Evolutionary conservation across 2,797 vertebrate species (phyloP), one percentile per base, ranked within the genome.

Genomic region (Xiphorhynchus erythropygius): DNA sequence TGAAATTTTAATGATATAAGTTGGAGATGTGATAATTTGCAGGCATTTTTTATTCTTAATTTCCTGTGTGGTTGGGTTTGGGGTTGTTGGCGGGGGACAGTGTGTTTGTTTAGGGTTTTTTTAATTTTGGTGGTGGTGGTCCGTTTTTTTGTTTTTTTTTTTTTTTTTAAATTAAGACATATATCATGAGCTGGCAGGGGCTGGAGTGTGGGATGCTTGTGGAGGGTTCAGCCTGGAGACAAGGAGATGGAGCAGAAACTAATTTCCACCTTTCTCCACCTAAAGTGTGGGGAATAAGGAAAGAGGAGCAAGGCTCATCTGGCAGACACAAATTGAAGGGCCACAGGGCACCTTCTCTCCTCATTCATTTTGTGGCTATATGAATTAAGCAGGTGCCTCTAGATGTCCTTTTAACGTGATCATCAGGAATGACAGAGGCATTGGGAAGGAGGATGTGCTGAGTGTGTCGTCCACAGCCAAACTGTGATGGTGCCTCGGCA

Each of bases 111-210:
- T 13, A 47, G 15, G 2, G 32, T 53, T 47, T 39, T 23, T 53
- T 18, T 18, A 11, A 32, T 65, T 41, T 71, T 33, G 8, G 7
- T 46, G 30, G 42, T 50, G 10, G 10, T 33, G 8, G 32, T 3
- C 25, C 9, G 3, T 1, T 2, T 44, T 27, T 69, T n/a, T 12
- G 37, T 12, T 41, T 73, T 57, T 22, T 1, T 2, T 44, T 27
- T 69, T n/a, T 12, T 42, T 12, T 41, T 73, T 57, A 2, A 18
- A 35, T 39, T 71, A 53, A 80, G 83, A 74, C 3, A 3, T 0
- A 0, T 18, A 30, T 32, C 6, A 44, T 52, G 35, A 56, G 35
- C 35, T 78, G 64, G 8, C 5, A 46, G 62, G 7, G 24, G 9
- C 73, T 11, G 22, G 44, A 67, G 8, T 9, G 2, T 62, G 24